phyloP scores from a whole-genome alignment of 2,888 invertebrate species.

The Petrolisthes cinctipes region DNA sequence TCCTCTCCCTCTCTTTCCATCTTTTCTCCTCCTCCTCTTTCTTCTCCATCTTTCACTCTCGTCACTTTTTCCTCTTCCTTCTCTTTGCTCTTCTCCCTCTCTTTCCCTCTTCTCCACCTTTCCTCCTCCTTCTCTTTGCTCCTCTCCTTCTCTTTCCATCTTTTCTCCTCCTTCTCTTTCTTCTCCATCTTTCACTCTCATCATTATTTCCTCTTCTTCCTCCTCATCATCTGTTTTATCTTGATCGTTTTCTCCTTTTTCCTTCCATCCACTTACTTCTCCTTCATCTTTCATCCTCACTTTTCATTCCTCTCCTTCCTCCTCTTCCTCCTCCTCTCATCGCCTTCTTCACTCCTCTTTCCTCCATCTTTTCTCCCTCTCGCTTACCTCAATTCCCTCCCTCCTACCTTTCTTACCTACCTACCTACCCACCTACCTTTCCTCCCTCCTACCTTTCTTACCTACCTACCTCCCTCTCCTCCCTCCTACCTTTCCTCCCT shows the following conservation, averaged over 20 bases:
- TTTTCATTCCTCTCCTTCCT: background rate
- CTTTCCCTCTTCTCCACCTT: background rate
- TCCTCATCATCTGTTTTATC: background rate
- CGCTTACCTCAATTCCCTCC: background rate
- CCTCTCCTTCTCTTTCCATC: no score
- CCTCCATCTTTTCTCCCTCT: background rate
- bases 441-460: background rate
- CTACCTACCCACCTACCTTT: background rate
- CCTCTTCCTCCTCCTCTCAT: slow-evolving; percentile 4
- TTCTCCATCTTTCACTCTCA: background rate
- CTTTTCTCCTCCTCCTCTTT: background rate
- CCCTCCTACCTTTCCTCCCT: background rate
- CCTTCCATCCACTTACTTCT: background rate
- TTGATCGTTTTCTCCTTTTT: background rate
- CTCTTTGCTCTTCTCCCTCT: background rate
- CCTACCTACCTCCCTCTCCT: no score
- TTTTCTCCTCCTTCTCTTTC: background rate
- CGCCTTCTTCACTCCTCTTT: background rate
- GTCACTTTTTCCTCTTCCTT: background rate
- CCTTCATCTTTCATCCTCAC: background rate
- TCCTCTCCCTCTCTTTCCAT: background rate
- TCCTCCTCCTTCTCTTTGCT: background rate
- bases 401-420: background rate
- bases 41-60: background rate
- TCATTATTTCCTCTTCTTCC: background rate